Percentiles rank a stretch among this genome's conserved stretches.
These are phyloP conservation scores for Polia nebulosa DNA, from an alignment of 2,888 invertebrate genomes.

Conservation along the genomic window DNA sequence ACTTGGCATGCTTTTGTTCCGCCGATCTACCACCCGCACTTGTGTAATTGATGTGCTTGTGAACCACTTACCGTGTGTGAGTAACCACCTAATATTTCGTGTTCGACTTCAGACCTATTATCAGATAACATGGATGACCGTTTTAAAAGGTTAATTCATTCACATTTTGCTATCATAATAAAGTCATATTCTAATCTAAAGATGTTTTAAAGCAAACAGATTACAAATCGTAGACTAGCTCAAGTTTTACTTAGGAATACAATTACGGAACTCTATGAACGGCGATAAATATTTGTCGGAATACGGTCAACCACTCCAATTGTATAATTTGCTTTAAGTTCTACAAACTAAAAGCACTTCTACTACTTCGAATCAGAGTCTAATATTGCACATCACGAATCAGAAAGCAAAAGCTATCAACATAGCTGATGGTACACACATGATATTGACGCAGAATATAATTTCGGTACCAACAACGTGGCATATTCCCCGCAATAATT, in stretches of 20 bases:
- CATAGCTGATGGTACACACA: conserved; percentile 51
- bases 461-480: conserved; percentile 73
- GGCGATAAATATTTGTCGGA: conserved; percentile 56
- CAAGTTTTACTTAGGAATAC: conserved; percentile 43
- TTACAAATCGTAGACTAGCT: conserved; percentile 37
- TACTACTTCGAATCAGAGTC: conserved; percentile 31
- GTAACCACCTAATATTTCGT: conserved; percentile 47
- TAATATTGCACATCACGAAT: conserved; percentile 19
- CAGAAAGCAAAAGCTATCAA: conserved; percentile 37
- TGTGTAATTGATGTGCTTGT: conserved; percentile 76
- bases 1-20: conserved; percentile 76
- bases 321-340: conserved; percentile 45
- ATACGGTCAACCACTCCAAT: conserved; percentile 55
- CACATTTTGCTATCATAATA: conserved; percentile 25
- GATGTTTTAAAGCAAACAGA: conserved; percentile 32
- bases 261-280: conserved; percentile 55
- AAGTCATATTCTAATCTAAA: conserved; percentile 34
- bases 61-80: conserved; percentile 73
- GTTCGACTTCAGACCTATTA: conserved; percentile 22
- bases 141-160: conserved; percentile 20
- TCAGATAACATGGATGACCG: background rate
- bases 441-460: conserved; percentile 71
- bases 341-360: conserved; percentile 34
- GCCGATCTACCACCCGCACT: conserved; percentile 66
- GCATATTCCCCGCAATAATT: conserved; percentile 83